Base-by-base conservation (phyloP, 2,888 invertebrate species). In the Incurvaria masculella region DNA sequence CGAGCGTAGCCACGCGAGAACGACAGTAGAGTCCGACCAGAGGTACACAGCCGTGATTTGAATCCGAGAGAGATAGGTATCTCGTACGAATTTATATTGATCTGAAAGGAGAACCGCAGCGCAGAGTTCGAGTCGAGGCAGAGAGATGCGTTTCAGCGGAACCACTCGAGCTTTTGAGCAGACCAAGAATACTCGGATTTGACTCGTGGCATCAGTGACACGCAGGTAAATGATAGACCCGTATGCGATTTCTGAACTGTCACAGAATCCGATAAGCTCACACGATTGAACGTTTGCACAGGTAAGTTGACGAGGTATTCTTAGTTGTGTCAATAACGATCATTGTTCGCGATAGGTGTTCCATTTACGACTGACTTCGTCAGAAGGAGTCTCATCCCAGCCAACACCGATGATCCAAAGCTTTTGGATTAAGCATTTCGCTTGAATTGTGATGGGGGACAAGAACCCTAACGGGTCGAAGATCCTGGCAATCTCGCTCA, bases 221-320 rank as follows among this genome's bases (percentile, higher is more conserved):
- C 33, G 45, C 5, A 59, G 26, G 45, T 61, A 62, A 19, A 62
- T 26, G 39, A 60, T 60, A 4, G 59, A 56, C 1, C 59, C 61
- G 19, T 56, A 59, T 1, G 60, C 59, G 1, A 2, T 1, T 17
- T 52, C 48, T 0, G 59, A 59, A 0, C 61, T 57, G 38, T 61
- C 61, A 21, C 56, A 53, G 42, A 62, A 62, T 0, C 50, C 40
- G 42, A 61, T 59, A 8, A 63, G 18, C 49, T 61, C 58, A 4
- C 57, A 51, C 2, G 1, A 6, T 43, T n/a, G 5, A n/a, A 16
- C 33, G 3, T 8, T 20, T 8, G n/a, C 18, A 39, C 47, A 43
- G 4, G 38, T 10, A 21, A 39, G 11, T 11, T 5, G 38, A 8
- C 47, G 26, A 2, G 43, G 47, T 8, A 47, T 17, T 19, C n/a